Percentiles rank a stretch among this genome's conserved stretches.
These are phyloP conservation scores for Phylloscopus trochiloides DNA, from an alignment of 2,113 vertebrate genomes.

Conservation along the genomic window DNA sequence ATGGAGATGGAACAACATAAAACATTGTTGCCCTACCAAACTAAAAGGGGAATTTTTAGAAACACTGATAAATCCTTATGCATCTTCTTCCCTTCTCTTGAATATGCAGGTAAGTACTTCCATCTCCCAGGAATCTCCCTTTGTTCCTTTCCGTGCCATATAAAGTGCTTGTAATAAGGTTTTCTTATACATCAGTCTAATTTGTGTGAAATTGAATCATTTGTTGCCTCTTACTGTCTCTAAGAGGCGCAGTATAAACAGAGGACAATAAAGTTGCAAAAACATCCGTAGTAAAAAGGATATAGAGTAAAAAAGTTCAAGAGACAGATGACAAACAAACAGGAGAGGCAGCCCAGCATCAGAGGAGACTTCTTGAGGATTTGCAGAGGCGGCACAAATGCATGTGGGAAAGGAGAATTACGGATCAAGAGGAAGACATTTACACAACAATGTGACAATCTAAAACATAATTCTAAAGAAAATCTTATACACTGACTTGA, in stretches of 20 bases:
- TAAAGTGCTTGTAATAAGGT: not conserved
- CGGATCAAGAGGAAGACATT: not conserved
- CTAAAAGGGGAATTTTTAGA: not conserved
- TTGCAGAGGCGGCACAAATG: not conserved
- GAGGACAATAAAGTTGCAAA: not conserved
- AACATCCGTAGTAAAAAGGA: not conserved
- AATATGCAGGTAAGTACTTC: not conserved
- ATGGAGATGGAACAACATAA: not conserved
- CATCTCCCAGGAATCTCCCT: not conserved
- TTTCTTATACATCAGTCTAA: not conserved
- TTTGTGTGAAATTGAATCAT: not conserved
- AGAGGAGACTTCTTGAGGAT: not conserved
- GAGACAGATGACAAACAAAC: not conserved
- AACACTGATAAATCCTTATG: not conserved
- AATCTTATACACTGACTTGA: not conserved
- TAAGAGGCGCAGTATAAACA: not conserved
- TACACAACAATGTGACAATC: not conserved
- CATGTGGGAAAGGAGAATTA: not conserved
- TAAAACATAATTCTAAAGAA: not conserved
- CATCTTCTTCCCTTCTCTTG: not conserved
- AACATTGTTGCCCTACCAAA: not conserved
- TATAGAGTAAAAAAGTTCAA: not conserved
- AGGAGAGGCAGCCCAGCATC: not conserved
- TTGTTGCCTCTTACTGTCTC: not conserved
- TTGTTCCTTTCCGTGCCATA: not conserved